Base-by-base conservation (phyloP, 2,113 vertebrate genomes). In the Sclerurus mexicanus region DNA sequence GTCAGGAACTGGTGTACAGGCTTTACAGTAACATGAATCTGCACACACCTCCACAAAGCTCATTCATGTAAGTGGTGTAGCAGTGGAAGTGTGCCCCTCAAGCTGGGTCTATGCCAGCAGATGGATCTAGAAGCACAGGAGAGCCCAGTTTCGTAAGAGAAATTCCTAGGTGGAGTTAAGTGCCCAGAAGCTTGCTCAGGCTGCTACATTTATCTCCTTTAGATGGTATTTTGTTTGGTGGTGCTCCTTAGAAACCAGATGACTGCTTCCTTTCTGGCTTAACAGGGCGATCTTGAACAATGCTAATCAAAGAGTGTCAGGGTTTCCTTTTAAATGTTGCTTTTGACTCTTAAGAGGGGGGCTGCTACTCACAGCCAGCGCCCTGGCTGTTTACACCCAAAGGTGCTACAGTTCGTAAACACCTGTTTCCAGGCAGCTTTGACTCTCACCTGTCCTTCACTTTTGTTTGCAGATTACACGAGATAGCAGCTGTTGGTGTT, bases 231-330 rank as follows among this genome's bases (percentile, higher is more conserved):
- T 97, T 98, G 72, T 97, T 97, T 97, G 94, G 91, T 95, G 91
- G 86, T 96, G 66, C 96, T 97, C 96, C 98, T 94, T 97, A 96
- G 98, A 98, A 97, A 98, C 97, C 66, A 90, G 93, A 95, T 97
- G 73, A 80, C 93, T 67, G 80, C 96, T 98, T 98, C 98, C 98
- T 98, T 96, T 98, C 95, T 97, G 96, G 95, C 96, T 96, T 94
- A 82, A 84, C 72, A 92, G 96, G 84, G 80, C 93, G 37, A 82
- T 97, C 83, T 91, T 95, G 96, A 98, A 98, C 98, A 98, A 98
- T 96, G 82, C 72, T 92, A 90, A 94, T 93, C 80, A 91, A 95
- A 69, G 19, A 74, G 47, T 3, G 11, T 79, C 89, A 87, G 71
- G 27, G 73, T 94, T 98, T 98, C 95, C 95, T 98, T 96, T 89